Percentiles rank a stretch among this genome's conserved stretches.
These are phyloP conservation scores for Schizopygopsis malacanthus DNA, from an alignment of 2,797 vertebrate genomes.

Conservation along the genomic window DNA sequence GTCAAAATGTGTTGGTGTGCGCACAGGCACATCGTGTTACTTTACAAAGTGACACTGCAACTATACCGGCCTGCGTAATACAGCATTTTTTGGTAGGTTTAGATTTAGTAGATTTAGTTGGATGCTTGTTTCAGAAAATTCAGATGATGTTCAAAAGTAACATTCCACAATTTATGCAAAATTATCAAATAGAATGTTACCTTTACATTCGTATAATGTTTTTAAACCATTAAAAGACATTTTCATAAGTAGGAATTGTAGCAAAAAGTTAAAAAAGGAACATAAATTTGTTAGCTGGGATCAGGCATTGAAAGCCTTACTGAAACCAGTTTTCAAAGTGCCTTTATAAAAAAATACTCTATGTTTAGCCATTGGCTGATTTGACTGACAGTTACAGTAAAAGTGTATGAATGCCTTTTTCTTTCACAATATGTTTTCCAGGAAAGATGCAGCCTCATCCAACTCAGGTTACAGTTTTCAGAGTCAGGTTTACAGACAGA, in stretches of 20 bases:
- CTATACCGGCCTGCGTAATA: too few relatives aligned
- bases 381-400: background rate
- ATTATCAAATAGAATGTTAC: background rate
- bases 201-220: background rate
- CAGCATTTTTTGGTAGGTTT: background rate
- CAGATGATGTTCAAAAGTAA: background rate
- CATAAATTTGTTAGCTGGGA: background rate
- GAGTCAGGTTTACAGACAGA: constrained; percentile 2
- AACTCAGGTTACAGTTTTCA: constrained; percentile 3
- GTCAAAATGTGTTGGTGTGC: background rate
- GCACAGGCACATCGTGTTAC: background rate
- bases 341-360: background rate
- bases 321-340: background rate
- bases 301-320: background rate
- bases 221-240: too few relatives aligned
- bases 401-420: background rate
- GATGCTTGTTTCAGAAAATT: background rate
- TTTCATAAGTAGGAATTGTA: too few relatives aligned
- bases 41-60: background rate
- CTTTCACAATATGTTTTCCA: background rate
- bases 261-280: background rate
- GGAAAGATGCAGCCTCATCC: constrained; percentile 29
- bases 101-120: background rate
- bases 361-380: background rate
- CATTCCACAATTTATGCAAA: background rate